Evolutionary conservation across 2,113 vertebrate genomes (phyloP), one percentile per base, ranked within the genome.

Genomic region (Vicugna pacos): DNA sequence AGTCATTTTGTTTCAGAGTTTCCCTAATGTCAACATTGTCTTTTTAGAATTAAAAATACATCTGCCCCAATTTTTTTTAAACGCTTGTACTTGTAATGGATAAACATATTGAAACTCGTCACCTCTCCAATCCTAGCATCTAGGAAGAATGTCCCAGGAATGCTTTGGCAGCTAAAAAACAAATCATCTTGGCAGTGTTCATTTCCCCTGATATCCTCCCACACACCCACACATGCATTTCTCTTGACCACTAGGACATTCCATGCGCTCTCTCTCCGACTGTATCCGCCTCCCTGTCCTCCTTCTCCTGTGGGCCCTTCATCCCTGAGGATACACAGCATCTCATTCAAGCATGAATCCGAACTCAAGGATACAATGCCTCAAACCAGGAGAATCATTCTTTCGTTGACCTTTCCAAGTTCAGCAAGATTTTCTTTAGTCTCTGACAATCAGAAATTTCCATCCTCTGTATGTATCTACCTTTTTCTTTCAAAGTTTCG

Each of bases 141-240:
- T 46, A 90, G 62, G 30, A 48, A 95, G 88, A 97, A 26, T 75
- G 94, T 86, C 85, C 72, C 50, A 46, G 81, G 97, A 97, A 96
- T 95, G 91, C 75, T 70, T 81, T 75, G 73, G 93, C 93, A 70
- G 89, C 83, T 76, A 79, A 64, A 64, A 82, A 82, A 77, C 62
- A 92, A 80, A 67, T 75, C 52, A 82, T 50, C 50, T 89, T 96
- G 91, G 93, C 95, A 85, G 67, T 0, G 56, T 42, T 83, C 69
- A 19, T 95, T 96, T 97, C 97, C 96, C 95, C 52, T 62, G 93
- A 75, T 24, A 69, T 28, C 52, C 73, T 83, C 97, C 97, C 94
- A 97, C 97, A 73, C 94, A 75, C 85, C 69, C 85, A 85, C 83
- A 70, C 3, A n/a, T 1, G n/a, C 94, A 52, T 80, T 72, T 94